A percentile compares a stretch with the other conserved stretches of the same genome.
Conservation (phyloP, 2,888 invertebrate genomes). For the Nemotelus pantherinus region DNA sequence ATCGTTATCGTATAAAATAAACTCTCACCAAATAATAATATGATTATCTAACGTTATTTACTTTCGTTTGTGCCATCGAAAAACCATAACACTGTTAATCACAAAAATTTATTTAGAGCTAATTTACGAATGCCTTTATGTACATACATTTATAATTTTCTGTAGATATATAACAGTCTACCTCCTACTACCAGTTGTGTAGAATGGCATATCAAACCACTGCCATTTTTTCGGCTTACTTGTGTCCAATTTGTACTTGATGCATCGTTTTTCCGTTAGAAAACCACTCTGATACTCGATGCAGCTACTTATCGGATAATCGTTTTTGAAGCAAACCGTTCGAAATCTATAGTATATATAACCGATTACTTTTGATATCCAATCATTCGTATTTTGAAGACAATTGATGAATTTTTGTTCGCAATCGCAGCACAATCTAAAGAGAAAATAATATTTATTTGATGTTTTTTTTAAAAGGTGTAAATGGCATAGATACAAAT, state of each 20-base stretch:
- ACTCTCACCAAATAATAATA: too few species aligned
- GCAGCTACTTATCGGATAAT: conserved; percentile 59
- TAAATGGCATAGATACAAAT: too few species aligned
- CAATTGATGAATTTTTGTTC: conserved; percentile 63
- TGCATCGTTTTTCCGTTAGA: conserved; percentile 59
- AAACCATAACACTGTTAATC: too few species aligned
- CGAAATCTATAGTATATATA: conserved; percentile 60
- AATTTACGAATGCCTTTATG: too few species aligned
- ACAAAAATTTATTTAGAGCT: too few species aligned
- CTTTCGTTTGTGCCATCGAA: too few species aligned
- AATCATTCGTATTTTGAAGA: conserved; percentile 58
- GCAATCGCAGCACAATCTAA: conserved; percentile 61
- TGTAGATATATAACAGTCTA: too few species aligned
- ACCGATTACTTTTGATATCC: conserved; percentile 59
- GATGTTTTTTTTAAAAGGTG: background rate
- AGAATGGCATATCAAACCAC: conserved; percentile 63
- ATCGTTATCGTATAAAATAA: too few species aligned
- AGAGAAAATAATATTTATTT: conserved; percentile 2
- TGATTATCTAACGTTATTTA: too few species aligned
- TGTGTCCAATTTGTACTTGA: conserved; percentile 59
- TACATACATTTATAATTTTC: too few species aligned
- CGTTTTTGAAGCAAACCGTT: conserved; percentile 58
- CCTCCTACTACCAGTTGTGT: conserved; percentile 9
- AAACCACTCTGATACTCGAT: conserved; percentile 57
- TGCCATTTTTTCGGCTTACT: conserved; percentile 58